A percentile compares a stretch with the other conserved stretches of the same genome.
Evolutionary conservation across 2,888 invertebrate genomes (phyloP).

Genomic region (Amphipyra tragopoginis): DNA sequence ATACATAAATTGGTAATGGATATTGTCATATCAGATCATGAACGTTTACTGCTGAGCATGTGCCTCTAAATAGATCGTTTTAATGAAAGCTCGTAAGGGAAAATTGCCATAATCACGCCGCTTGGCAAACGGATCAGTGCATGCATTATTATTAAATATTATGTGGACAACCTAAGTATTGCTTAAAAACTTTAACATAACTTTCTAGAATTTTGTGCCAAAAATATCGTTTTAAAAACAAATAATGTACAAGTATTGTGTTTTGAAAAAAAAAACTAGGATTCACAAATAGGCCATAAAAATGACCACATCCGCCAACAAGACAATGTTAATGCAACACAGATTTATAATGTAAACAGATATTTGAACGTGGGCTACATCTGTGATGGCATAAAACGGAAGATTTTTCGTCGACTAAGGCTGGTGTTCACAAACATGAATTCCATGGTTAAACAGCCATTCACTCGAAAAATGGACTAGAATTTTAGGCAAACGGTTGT

Average conservation of each 20-base stretch:
- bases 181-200: constrained; percentile 13
- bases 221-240: constrained; percentile 28
- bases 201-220: constrained; percentile 19
- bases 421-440: too few species aligned
- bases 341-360: constrained; percentile 50
- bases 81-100: constrained; percentile 11
- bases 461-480: too few species aligned
- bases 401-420: not conserved
- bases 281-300: constrained; percentile 56
- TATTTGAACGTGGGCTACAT: constrained; percentile 27
- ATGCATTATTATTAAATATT: constrained; percentile 21
- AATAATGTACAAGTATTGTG: constrained; percentile 23
- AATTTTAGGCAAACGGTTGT: too few species aligned
- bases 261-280: constrained; percentile 32
- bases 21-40: constrained; percentile 14
- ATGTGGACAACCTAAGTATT: constrained; percentile 17
- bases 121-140: constrained; percentile 20
- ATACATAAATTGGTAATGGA: constrained; percentile 26
- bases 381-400: not conserved
- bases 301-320: constrained; percentile 71
- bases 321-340: constrained; percentile 48
- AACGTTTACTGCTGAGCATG: constrained; percentile 12
- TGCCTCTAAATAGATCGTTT: constrained; percentile 29
- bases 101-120: constrained; percentile 18
- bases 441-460: too few species aligned